Percentiles rank a stretch among this genome's conserved stretches.
These are phyloP conservation scores for Seira musarum DNA, from an alignment of 2,888 invertebrate genomes.

Conservation along the genomic window DNA sequence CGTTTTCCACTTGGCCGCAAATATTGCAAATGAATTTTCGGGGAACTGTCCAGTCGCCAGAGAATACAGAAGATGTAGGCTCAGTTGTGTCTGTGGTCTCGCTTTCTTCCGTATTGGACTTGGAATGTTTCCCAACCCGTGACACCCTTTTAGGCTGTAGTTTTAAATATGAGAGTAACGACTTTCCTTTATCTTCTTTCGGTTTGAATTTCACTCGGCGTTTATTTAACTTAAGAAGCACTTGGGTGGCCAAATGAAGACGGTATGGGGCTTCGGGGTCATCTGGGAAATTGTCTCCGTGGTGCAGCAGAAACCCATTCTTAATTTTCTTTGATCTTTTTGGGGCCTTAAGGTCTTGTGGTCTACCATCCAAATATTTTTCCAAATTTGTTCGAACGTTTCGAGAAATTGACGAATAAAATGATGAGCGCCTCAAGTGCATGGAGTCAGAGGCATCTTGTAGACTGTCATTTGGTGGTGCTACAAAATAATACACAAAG, in stretches of 20 bases:
- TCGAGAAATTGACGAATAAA: slow-evolving; percentile 67
- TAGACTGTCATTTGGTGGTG: slow-evolving; percentile 61
- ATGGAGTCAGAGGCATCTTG: slow-evolving; percentile 65
- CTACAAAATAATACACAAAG: background rate
- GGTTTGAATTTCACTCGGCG: slow-evolving; percentile 66
- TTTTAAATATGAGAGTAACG: slow-evolving; percentile 67
- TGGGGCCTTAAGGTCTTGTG: slow-evolving; percentile 33
- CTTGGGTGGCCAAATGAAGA: slow-evolving; percentile 68
- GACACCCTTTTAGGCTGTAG: slow-evolving; percentile 65
- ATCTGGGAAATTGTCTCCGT: slow-evolving; percentile 69
- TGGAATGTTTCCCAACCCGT: slow-evolving; percentile 61
- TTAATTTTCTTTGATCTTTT: slow-evolving; percentile 63
- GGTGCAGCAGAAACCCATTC: slow-evolving; percentile 67
- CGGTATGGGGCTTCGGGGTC: slow-evolving; percentile 68
- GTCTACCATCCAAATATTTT: slow-evolving; percentile 68
- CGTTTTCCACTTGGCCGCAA: slow-evolving; percentile 66
- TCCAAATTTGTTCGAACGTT: slow-evolving; percentile 69
- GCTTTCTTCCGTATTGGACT: slow-evolving; percentile 16
- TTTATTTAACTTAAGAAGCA: slow-evolving; percentile 68
- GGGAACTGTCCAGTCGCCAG: slow-evolving; percentile 67
- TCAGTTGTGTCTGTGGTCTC: background rate
- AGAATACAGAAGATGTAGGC: slow-evolving; percentile 59
- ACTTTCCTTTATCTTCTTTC: slow-evolving; percentile 68
- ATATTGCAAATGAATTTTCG: slow-evolving; percentile 68
- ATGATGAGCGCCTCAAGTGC: slow-evolving; percentile 67